Conservation (phyloP, 2,113 vertebrate species). For the Callospermophilus lateralis region DNA sequence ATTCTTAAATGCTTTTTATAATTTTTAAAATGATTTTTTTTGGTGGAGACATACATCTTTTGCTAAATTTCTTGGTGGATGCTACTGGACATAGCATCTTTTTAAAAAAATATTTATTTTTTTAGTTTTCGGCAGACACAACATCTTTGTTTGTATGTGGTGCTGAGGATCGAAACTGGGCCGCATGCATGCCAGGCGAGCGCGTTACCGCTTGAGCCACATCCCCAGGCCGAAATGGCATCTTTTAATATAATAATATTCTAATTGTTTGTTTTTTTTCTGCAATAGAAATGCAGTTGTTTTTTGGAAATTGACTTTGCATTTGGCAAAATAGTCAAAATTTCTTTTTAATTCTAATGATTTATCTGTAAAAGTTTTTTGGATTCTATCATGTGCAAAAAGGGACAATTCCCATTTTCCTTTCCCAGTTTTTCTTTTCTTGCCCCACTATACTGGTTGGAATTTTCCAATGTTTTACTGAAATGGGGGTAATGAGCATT, state of each 20-base stretch:
- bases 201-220: too few relatives aligned
- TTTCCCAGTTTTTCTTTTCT: background rate
- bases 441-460: background rate
- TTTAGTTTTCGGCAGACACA: too few relatives aligned
- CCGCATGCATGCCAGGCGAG: too few relatives aligned
- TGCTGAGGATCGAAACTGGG: too few relatives aligned
- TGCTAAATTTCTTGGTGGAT: slow-evolving; percentile 13
- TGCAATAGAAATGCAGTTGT: background rate
- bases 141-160: too few relatives aligned
- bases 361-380: slow-evolving; percentile 37
- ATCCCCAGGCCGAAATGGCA: background rate
- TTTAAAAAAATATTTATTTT: background rate
- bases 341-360: slow-evolving; percentile 41
- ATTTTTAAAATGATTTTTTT: slow-evolving; percentile 6
- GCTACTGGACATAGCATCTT: background rate
- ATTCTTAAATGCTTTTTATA: background rate
- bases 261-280: slow-evolving; percentile 21
- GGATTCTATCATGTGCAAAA: background rate
- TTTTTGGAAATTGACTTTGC: slow-evolving; percentile 29
- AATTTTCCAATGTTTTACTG: background rate
- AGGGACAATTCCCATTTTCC: background rate
- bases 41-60: background rate
- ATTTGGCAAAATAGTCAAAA: background rate
- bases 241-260: background rate
- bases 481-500: background rate